A percentile compares a stretch with the other conserved stretches of the same genome.
These are phyloP conservation scores for Aspiorhynchus laticeps DNA, from an alignment of 2,113 vertebrate species.

Conservation along the genomic window DNA sequence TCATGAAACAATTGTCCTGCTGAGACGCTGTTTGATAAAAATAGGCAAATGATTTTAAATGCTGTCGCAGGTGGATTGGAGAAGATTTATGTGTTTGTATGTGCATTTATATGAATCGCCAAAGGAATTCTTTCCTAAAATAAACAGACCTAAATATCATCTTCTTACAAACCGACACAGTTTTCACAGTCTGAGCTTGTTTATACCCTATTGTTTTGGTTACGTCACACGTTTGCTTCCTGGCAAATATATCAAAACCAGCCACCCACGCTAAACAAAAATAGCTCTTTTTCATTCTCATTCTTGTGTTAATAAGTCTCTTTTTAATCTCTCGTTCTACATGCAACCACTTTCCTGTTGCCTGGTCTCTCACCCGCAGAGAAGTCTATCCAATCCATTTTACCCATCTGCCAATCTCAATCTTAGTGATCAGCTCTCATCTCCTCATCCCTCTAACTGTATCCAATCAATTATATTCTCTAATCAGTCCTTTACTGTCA, in stretches of 20 bases:
- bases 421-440: constrained; percentile 72
- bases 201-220: constrained; percentile 30
- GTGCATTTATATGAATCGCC: constrained; percentile 7
- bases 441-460: constrained; percentile 69
- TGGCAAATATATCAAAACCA: constrained; percentile 36
- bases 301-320: constrained; percentile 44
- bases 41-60: constrained; percentile 14
- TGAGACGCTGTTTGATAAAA: background rate
- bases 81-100: constrained; percentile 35
- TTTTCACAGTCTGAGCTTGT: constrained; percentile 23
- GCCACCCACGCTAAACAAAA: constrained; percentile 35
- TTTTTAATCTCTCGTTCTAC: constrained; percentile 65
- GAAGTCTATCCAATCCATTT: constrained; percentile 79
- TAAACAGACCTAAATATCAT: background rate
- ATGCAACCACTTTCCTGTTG: constrained; percentile 64
- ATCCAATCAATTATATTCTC: constrained; percentile 78
- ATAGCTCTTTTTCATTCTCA: constrained; percentile 38
- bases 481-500: constrained; percentile 73
- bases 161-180: background rate
- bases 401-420: constrained; percentile 79
- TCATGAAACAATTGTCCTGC: constrained; percentile 9
- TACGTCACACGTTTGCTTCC: constrained; percentile 41
- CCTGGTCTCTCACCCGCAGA: constrained; percentile 72
- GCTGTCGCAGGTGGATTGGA: constrained; percentile 11
- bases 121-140: constrained; percentile 11